Evolutionary conservation across 2,797 vertebrate species (phyloP).

Genomic region (Brachymystax lenok): DNA sequence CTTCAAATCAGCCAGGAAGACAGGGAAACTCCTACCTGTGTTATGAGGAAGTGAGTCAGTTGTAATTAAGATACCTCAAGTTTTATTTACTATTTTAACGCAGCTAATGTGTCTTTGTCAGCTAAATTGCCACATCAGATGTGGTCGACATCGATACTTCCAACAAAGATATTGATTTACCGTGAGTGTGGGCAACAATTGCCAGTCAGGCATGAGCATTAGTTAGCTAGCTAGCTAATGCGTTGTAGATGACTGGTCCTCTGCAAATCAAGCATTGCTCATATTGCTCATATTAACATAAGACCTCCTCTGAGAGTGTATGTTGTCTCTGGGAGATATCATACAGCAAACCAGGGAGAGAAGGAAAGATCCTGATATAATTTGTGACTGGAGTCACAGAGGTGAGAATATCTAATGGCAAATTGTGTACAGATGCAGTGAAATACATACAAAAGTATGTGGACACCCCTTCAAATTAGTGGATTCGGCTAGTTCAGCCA

Average conservation of each 20-base stretch:
- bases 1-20: neutral
- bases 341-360: constrained; percentile 85
- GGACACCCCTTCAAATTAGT: no score
- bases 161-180: neutral
- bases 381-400: constrained; percentile 76
- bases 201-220: neutral
- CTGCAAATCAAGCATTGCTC: constrained; percentile 61
- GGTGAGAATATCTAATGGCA: constrained; percentile 62
- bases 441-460: no score
- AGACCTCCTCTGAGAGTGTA: constrained; percentile 80
- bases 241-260: neutral
- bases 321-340: constrained; percentile 83
- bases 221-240: neutral
- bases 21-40: neutral
- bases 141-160: neutral
- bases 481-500: no score
- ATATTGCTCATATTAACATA: constrained; percentile 87
- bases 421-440: no score
- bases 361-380: constrained; percentile 51
- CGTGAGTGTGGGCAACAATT: neutral
- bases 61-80: neutral
- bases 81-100: neutral
- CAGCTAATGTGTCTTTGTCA: neutral
- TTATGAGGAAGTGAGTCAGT: neutral
- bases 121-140: neutral